A percentile compares a stretch with the other conserved stretches of the same genome.
Evolutionary conservation across 2,113 vertebrate genomes (phyloP).

Genomic region (Ellobius talpinus): DNA sequence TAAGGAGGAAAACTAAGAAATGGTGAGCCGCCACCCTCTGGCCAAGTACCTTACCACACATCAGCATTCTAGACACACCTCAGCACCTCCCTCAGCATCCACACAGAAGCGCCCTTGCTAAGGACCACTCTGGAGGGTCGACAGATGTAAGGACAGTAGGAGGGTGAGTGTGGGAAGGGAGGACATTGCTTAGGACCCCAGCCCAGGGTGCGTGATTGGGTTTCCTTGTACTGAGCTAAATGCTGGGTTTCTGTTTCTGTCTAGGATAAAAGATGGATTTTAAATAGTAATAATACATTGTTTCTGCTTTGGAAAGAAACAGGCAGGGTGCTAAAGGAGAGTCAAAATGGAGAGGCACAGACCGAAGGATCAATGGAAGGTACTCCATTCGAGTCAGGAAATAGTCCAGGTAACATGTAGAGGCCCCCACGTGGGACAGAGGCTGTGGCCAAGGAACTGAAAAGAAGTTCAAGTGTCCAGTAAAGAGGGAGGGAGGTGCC

Average conservation of each 20-base stretch:
- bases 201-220: too few relatives aligned
- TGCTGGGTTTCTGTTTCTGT: background rate
- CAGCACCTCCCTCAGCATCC: background rate
- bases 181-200: background rate
- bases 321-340: background rate
- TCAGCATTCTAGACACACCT: background rate
- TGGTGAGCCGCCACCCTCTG: background rate
- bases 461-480: background rate
- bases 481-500: background rate
- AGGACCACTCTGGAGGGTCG: background rate
- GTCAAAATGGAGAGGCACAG: background rate
- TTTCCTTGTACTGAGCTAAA: background rate
- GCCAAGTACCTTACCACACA: background rate
- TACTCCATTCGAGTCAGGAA: background rate
- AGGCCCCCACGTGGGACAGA: background rate
- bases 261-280: background rate
- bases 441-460: background rate
- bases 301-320: conserved; percentile 36
- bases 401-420: background rate
- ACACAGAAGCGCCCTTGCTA: background rate
- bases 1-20: conserved; percentile 21
- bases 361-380: background rate
- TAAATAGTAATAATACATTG: background rate
- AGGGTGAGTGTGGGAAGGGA: background rate
- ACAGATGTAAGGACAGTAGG: background rate